phyloP scores from a whole-genome alignment of 2,113 vertebrate species.

The Lophura nycthemera region DNA sequence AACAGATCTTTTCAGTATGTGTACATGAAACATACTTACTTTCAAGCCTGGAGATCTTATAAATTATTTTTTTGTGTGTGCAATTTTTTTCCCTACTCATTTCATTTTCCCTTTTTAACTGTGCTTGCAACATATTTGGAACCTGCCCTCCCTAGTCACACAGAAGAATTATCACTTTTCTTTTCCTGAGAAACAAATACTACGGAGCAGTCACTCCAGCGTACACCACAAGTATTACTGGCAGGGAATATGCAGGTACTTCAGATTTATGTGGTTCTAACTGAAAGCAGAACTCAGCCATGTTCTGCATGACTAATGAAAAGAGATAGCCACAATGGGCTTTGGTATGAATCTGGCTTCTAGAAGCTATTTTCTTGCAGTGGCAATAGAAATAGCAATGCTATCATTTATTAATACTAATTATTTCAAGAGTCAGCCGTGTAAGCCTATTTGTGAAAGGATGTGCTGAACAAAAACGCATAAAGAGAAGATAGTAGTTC shows the following conservation, averaged over 20 bases:
- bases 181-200: constrained; percentile 52
- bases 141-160: neutral
- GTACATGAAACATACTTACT: neutral
- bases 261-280: constrained; percentile 63
- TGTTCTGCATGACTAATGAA: constrained; percentile 51
- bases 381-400: constrained; percentile 47
- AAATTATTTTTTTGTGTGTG: neutral
- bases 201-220: neutral
- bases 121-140: constrained; percentile 39
- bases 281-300: constrained; percentile 58
- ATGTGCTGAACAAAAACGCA: neutral
- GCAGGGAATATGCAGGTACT: constrained; percentile 44
- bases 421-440: constrained; percentile 1
- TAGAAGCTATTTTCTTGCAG: too few species aligned
- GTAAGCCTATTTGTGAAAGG: neutral
- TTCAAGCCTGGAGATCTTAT: constrained; percentile 19
- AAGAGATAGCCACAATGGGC: constrained; percentile 64
- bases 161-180: constrained; percentile 33
- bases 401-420: constrained; percentile 49
- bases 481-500: neutral
- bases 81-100: constrained; percentile 1
- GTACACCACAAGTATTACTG: constrained; percentile 16
- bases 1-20: neutral
- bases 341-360: constrained; percentile 44
- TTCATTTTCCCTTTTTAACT: constrained; percentile 46